These are phyloP conservation scores for Lasioglossum zephyrum DNA, from an alignment of 2,888 invertebrate species.

Conservation along the genomic window DNA sequence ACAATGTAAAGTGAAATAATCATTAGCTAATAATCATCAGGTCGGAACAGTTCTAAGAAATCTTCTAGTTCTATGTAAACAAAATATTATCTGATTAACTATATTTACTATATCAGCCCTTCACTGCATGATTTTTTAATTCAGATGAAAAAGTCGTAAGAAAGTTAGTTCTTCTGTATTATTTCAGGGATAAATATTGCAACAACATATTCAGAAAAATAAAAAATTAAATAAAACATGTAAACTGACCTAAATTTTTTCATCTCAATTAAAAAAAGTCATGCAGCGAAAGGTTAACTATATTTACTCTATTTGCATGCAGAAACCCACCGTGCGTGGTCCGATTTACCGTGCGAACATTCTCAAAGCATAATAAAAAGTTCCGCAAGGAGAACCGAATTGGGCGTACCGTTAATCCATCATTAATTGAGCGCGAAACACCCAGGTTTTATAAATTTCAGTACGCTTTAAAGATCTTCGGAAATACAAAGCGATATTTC, in stretches of 20 bases:
- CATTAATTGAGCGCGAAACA: slow-evolving; percentile 36
- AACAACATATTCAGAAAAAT: no score
- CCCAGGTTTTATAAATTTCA: not conserved
- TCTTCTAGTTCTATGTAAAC: not conserved
- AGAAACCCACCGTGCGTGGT: slow-evolving; percentile 32
- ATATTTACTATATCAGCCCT: no score
- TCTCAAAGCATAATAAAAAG: slow-evolving; percentile 57
- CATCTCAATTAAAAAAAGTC: no score
- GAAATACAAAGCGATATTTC: no score
- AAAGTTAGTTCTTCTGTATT: no score
- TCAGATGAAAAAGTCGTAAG: no score
- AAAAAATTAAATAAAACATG: no score
- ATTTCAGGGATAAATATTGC: no score
- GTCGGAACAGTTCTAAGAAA: not conserved
- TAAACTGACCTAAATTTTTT: no score
- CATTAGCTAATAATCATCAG: not conserved
- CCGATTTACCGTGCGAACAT: slow-evolving; percentile 60
- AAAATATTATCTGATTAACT: not conserved
- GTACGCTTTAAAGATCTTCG: no score
- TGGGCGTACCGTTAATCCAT: slow-evolving; percentile 56
- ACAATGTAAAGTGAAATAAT: not conserved
- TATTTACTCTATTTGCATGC: not conserved
- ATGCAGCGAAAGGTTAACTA: no score
- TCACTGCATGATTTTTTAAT: no score
- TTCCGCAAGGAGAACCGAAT: slow-evolving; percentile 32